A percentile compares a stretch with the other conserved stretches of the same genome.
Conservation (phyloP, 2,113 vertebrate genomes). For the Phalacrocorax carbo region DNA sequence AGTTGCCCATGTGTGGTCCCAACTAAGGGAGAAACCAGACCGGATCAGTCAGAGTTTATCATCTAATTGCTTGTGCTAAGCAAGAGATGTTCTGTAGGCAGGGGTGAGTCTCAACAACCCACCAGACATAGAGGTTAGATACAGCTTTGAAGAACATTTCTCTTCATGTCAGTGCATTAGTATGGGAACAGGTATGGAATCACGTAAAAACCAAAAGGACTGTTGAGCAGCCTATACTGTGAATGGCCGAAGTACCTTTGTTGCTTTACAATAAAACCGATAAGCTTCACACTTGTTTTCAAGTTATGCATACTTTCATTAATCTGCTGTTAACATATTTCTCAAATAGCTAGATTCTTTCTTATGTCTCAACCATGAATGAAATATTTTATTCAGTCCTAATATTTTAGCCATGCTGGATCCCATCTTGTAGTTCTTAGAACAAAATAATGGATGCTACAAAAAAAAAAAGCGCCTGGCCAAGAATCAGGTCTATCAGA, state of each 20-base stretch:
- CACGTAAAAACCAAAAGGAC: background rate
- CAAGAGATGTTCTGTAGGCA: background rate
- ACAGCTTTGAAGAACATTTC: background rate
- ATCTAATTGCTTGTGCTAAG: background rate
- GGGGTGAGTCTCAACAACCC: background rate
- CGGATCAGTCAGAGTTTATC: background rate
- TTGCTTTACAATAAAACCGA: background rate
- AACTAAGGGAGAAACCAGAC: background rate
- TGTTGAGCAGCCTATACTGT: background rate
- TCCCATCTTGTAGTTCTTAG: background rate
- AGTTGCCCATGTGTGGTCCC: accelerated
- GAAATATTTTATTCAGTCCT: background rate
- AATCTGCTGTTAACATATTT: background rate
- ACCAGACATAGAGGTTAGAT: background rate
- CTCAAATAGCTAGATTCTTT: background rate
- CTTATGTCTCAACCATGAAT: background rate
- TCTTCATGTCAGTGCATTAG: background rate
- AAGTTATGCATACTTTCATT: background rate
- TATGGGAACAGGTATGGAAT: background rate
- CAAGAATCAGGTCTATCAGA: background rate
- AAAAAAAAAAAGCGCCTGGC: too few species aligned
- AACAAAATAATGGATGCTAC: background rate
- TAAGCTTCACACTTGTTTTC: background rate
- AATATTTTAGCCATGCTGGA: background rate
- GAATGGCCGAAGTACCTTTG: background rate